Percentiles rank a stretch among this genome's conserved stretches.
Evolutionary conservation across 2,888 invertebrate genomes (phyloP).

Genomic region (Rhagonycha fulva): DNA sequence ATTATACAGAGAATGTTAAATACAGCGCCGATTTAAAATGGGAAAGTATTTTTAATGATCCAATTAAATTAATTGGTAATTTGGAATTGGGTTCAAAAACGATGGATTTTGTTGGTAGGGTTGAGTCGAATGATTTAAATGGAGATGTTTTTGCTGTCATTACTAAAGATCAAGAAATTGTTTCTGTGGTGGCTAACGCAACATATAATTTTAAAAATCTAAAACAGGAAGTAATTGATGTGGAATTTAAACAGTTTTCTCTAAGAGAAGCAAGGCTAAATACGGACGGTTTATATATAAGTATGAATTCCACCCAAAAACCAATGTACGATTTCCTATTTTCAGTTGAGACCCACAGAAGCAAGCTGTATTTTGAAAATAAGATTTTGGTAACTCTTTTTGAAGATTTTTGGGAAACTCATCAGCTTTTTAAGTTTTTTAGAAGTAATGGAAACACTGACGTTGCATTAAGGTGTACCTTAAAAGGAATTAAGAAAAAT

Average conservation of each 20-base stretch:
- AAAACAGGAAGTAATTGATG: slow-evolving; percentile 16
- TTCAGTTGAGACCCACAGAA: slow-evolving; percentile 25
- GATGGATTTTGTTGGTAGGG: slow-evolving; percentile 16
- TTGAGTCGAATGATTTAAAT: slow-evolving; percentile 27
- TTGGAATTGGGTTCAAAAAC: slow-evolving; percentile 16
- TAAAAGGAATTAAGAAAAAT: slow-evolving; percentile 29
- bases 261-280: slow-evolving; percentile 8
- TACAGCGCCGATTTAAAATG: slow-evolving; percentile 32
- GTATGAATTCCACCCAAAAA: slow-evolving; percentile 24
- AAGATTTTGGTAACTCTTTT: slow-evolving; percentile 27
- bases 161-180: slow-evolving; percentile 8
- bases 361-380: slow-evolving; percentile 32
- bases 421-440: slow-evolving; percentile 32
- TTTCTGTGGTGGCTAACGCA: slow-evolving; percentile 12
- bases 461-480: slow-evolving; percentile 25
- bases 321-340: slow-evolving; percentile 32
- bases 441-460: slow-evolving; percentile 15
- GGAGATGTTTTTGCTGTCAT: slow-evolving; percentile 26
- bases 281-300: slow-evolving; percentile 21
- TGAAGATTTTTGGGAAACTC: slow-evolving; percentile 32
- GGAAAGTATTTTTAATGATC: slow-evolving; percentile 25
- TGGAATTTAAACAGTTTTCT: slow-evolving; percentile 16
- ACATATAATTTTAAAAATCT: slow-evolving; percentile 19
- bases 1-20: slow-evolving; percentile 21
- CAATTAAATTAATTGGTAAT: slow-evolving; percentile 25